These are phyloP conservation scores for Menidia menidia DNA, from an alignment of 2,797 vertebrate species.

Conservation along the genomic window DNA sequence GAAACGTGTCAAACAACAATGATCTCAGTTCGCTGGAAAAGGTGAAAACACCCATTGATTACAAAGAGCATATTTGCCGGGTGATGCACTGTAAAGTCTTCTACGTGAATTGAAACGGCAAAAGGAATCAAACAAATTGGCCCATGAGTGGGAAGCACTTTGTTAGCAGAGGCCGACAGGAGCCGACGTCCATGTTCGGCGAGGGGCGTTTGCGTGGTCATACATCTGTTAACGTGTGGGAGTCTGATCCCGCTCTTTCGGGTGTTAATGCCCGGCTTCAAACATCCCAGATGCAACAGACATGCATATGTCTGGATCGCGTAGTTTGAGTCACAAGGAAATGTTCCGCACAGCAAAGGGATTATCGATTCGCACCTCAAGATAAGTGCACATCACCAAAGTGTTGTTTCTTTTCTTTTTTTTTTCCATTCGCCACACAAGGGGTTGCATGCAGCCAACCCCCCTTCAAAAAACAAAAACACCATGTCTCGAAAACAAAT, in stretches of 20 bases:
- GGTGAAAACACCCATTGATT: conserved; percentile 57
- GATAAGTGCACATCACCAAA: conserved; percentile 70
- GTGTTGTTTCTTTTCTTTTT: conserved; percentile 68
- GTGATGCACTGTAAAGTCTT: conserved; percentile 45
- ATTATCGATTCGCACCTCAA: conserved; percentile 76
- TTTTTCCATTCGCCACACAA: conserved; percentile 62
- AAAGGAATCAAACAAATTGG: conserved; percentile 74
- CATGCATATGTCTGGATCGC: conserved; percentile 69
- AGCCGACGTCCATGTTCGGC: conserved; percentile 54
- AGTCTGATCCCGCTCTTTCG: conserved; percentile 67
- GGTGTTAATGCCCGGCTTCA: conserved; percentile 71
- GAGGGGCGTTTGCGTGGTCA: conserved; percentile 52
- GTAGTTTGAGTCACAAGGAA: conserved; percentile 75
- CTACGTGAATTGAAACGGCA: conserved; percentile 64
- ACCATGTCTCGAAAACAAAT: conserved; percentile 76
- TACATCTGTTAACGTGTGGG: conserved; percentile 73
- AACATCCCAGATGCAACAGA: conserved; percentile 67
- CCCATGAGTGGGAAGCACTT: conserved; percentile 72
- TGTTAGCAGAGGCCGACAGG: conserved; percentile 62
- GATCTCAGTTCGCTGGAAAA: conserved; percentile 27
- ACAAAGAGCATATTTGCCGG: conserved; percentile 44
- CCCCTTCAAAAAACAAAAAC: conserved; percentile 62
- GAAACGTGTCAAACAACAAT: conserved; percentile 36
- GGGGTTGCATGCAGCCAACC: conserved; percentile 64
- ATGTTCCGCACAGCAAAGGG: conserved; percentile 52